Evolutionary conservation across 1,140 invertebrate genomes (phyloP), one percentile per base, ranked within the genome.

Genomic region (Zaprionus kolodkinae): DNA sequence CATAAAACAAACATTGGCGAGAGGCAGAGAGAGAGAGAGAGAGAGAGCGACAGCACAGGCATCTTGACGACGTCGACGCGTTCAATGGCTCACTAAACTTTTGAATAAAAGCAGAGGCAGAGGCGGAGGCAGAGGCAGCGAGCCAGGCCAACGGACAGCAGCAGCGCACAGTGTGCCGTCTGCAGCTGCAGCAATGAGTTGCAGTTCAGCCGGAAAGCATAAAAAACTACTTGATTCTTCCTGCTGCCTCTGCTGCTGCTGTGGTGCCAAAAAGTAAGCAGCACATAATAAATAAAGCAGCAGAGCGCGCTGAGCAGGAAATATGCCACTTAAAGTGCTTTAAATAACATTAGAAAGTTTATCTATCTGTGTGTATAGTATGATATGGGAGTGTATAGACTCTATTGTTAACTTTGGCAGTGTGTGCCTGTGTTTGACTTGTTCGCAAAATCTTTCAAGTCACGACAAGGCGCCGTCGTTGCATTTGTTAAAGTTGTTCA

Each of bases 211-310:
- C 84, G 84, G 84, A 88, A 88, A 88, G 89, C 84, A 89, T 89
- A 88, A 88, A 88, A 88, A 89, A 88, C 84, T 88, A 88, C 84
- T 88, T 88, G 84, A 88, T 88, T 88, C 85, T 88, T 88, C 84
- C 84, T 85, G 86, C 40, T 43, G 40, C 13, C 7, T 13, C 13
- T 15, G 40, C 13, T n/a, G 38, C 2, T 43, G 40, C 77, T 59
- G 81, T 75, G 81, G 81, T 89, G 84, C 84, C 84, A 88, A 89
- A 45, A 88, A 88, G 84, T 89, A 89, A 81, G 85, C 84, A 81
- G 71, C 84, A 87, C 84, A 87, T 87, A 87, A 87, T 87, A 87
- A 87, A 87, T 87, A 87, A 88, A 80, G 77, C 70, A 79, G 72
- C 81, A 68, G 67, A 21, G 54, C 36, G 56, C 15, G 63, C 17